Base-by-base conservation (phyloP, 2,113 vertebrate genomes). In the Mungos mungo region DNA sequence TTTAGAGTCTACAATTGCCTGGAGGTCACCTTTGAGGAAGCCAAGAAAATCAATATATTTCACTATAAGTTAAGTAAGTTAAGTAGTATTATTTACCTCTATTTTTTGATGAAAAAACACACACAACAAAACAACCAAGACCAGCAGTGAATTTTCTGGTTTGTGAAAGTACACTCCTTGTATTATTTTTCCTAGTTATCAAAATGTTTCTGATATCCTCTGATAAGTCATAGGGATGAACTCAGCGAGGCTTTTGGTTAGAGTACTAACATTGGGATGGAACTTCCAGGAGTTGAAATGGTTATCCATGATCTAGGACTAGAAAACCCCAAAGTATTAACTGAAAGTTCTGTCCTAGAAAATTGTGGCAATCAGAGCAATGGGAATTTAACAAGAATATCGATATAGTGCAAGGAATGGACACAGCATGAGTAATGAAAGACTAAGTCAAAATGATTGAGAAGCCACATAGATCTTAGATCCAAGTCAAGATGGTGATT, bases 11-110 rank as follows among this genome's bases (percentile, higher is more conserved):
- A 57, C 88, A 81, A 50, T 89, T 98, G 97, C 96, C 98, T 98
- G 90, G 96, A 98, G 98, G 97, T 97, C 96, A 98, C 98, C 97
- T 98, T 98, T 93, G 90, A 98, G 60, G 96, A 98, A 98, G 97
- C 35, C 97, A 86, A 98, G 65, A 95, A 50, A 50, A 97, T 79
- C 97, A 60, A 65, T 95, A 93, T 27, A 84, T 97, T 93, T 98
- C 96, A 98, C 52, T 72, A 52, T 92, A 95, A 93, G 91, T 98
- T 95, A 97, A 98, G 83, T 92, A 95, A 93, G 91, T 98, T 95
- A 97, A 98, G 83, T 90, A 97, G 79, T 96, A 92, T 93, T 93
- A 96, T 95, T 97, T 98, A 76, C 92, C 76, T 94, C 94, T 93
- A 88, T 93, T 96, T 29, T 90, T 88, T 95, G 41, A 19, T 57